phyloP scores from a whole-genome alignment of 2,888 invertebrate species.

The Drosophila buzzatii region DNA sequence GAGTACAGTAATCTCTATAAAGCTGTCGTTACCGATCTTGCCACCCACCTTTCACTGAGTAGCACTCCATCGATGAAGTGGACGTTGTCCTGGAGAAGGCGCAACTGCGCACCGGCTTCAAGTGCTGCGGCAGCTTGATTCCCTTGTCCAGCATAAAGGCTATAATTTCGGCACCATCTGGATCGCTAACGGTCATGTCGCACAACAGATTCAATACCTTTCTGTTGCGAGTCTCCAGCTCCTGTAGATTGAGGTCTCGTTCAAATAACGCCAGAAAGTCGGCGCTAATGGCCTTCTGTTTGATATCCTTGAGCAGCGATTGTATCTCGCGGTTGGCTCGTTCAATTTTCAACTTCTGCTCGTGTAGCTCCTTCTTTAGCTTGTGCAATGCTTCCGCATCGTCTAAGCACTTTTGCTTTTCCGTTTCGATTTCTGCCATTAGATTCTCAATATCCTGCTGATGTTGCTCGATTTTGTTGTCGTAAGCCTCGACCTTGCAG shows the following conservation, averaged over 20 bases:
- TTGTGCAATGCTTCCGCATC: conserved; percentile 77
- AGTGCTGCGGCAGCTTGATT: conserved; percentile 81
- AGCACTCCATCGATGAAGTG: conserved; percentile 65
- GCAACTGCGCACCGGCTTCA: conserved; percentile 72
- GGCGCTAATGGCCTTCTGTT: conserved; percentile 72
- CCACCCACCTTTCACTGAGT: conserved; percentile 65
- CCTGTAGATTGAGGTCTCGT: conserved; percentile 87
- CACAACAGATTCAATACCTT: conserved; percentile 87
- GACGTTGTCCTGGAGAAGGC: conserved; percentile 81
- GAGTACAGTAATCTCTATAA: not conserved
- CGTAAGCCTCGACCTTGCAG: conserved; percentile 66
- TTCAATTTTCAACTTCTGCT: conserved; percentile 83
- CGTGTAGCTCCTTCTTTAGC: conserved; percentile 82
- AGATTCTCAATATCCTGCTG: conserved; percentile 67
- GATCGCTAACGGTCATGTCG: conserved; percentile 85
- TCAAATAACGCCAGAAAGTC: conserved; percentile 77
- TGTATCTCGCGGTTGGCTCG: conserved; percentile 84
- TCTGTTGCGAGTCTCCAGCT: conserved; percentile 87
- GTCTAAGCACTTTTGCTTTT: conserved; percentile 70
- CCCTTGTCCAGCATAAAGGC: conserved; percentile 81
- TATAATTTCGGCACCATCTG: conserved; percentile 79
- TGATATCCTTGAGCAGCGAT: conserved; percentile 71
- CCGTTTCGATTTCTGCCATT: conserved; percentile 63
- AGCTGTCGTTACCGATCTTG: too few species aligned
- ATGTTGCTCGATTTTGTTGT: conserved; percentile 66